Base-by-base conservation (phyloP, 2,797 vertebrate species). In the Betta splendens region DNA sequence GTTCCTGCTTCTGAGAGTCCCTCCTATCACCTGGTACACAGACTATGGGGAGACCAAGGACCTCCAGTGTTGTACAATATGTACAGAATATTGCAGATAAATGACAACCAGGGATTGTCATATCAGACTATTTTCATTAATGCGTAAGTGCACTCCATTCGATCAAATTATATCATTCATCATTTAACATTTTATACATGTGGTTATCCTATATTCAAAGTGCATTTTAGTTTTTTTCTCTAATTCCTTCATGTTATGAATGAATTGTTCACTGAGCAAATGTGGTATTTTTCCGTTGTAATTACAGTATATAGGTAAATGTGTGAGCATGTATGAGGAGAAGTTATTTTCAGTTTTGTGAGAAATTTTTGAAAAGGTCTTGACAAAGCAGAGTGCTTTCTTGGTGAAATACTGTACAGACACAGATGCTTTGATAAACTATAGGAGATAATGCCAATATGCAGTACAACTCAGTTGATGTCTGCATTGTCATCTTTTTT, bases 61-160 rank as follows among this genome's bases (percentile, higher is more conserved):
- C 46, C 45, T 69, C 43, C 47, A 16, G 49, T 49, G 38, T 65
- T 89, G 83, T 86, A 89, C 78, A 84, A 84, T 77, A 71, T 90
- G 87, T 91, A 89, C 85, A 90, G 86, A 90, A 86, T 79, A 84
- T 71, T 80, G 56, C 68, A 80, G 61, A 85, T 53, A 68, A 80
- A 55, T 51, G 43, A 85, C 70, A 76, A 74, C 66, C 75, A 72
- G 64, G 74, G 76, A 22, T 55, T 25, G 26, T 74, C 66, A 58
- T 13, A 26, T 61, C 39, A 21, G 53, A 77, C 46, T 61, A 46
- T 79, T 80, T 65, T 53, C 72, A 66, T 81, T 69, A 43, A 39
- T 9, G 26, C 68, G 59, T 73, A 56, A 61, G 26, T 69, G 50
- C 75, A 67, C 65, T 66, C 38, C 66, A 56, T 64, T 79, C 57